Percentiles rank a stretch among this genome's conserved stretches.
phyloP scores from a whole-genome alignment of 2,113 vertebrate species.

The Piprites chloris region DNA sequence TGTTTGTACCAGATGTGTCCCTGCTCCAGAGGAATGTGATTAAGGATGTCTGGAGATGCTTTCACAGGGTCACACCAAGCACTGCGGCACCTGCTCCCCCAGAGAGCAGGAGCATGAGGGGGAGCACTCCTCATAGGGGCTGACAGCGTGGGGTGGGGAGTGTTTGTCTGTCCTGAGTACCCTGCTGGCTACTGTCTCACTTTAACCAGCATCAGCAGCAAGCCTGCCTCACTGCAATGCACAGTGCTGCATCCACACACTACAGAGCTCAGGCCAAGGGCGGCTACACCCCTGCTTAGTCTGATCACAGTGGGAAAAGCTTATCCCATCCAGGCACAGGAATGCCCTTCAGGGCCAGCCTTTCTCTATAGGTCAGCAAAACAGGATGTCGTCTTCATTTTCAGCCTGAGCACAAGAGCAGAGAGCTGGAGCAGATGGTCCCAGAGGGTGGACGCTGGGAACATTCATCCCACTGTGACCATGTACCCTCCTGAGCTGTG shows the following conservation, averaged over 20 bases:
- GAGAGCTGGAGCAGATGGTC: neutral
- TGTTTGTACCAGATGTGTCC: slow-evolving; percentile 60
- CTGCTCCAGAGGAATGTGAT: slow-evolving; percentile 62
- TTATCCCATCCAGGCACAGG: neutral
- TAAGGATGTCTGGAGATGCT: slow-evolving; percentile 4
- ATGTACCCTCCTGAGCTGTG: neutral
- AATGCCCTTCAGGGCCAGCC: neutral
- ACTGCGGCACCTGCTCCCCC: slow-evolving; percentile 13
- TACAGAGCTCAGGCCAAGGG: neutral
- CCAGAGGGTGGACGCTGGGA: neutral
- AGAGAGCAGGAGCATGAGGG: neutral
- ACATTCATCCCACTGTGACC: neutral
- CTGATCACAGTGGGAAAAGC: neutral
- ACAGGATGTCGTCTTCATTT: neutral
- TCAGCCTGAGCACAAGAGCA: neutral
- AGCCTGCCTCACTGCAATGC: accelerated
- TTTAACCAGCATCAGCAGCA: neutral
- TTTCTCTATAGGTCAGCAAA: neutral
- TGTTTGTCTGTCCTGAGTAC: neutral
- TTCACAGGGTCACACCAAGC: neutral
- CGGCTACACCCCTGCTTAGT: neutral
- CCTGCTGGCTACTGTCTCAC: neutral
- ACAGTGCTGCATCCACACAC: neutral
- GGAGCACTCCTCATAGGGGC: neutral
- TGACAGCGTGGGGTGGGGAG: accelerated